Evolutionary conservation across 1,140 invertebrate species (phyloP).

Genomic region (Bradysia coprophila): DNA sequence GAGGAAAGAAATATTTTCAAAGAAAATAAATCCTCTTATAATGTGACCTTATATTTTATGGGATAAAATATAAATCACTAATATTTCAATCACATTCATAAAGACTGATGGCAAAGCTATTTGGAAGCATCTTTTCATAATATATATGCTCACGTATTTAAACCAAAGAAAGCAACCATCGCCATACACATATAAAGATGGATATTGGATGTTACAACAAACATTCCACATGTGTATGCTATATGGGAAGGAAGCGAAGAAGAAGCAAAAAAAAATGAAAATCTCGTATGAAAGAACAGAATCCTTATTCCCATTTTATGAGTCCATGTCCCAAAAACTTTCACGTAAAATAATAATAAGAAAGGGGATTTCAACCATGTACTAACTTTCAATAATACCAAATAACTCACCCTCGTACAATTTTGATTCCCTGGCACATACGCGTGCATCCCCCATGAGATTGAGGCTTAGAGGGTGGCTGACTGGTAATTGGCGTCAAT

Average conservation of each 20-base stretch:
- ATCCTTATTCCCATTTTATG: too few relatives aligned
- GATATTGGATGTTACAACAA: too few relatives aligned
- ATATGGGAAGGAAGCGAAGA: too few relatives aligned
- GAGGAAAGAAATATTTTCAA: not conserved
- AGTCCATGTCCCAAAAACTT: not conserved
- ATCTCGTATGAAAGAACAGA: too few relatives aligned
- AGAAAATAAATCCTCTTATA: not conserved
- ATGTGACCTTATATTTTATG: not conserved
- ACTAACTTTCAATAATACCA: not conserved
- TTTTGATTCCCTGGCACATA: not conserved
- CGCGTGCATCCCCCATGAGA: not conserved
- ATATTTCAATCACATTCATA: not conserved
- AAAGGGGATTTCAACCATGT: not conserved
- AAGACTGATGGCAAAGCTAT: not conserved
- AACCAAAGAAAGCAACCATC: too few relatives aligned
- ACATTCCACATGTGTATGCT: too few relatives aligned
- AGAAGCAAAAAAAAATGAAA: too few relatives aligned
- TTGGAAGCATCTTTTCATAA: not conserved
- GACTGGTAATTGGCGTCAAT: slow-evolving; percentile 8
- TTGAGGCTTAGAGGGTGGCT: slow-evolving; percentile 4
- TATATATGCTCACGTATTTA: not conserved
- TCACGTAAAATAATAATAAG: slow-evolving; percentile 1
- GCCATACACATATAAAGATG: too few relatives aligned
- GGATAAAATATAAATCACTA: slow-evolving; percentile 1
- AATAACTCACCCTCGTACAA: not conserved